Evolutionary conservation across 2,888 invertebrate species (phyloP).

Genomic region (Amphipyra tragopoginis): DNA sequence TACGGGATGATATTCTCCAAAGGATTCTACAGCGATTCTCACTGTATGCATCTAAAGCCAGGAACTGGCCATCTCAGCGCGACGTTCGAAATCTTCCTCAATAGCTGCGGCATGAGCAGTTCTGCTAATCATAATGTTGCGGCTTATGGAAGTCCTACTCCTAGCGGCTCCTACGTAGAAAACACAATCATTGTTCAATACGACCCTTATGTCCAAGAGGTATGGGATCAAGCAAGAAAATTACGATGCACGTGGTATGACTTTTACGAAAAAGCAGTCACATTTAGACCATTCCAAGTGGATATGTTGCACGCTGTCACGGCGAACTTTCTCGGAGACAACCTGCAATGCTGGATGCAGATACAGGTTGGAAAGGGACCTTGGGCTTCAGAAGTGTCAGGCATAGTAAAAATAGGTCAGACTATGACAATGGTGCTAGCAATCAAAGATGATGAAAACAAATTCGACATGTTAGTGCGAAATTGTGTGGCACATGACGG

Average conservation of each 20-base stretch:
- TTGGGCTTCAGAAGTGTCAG: constrained; percentile 99
- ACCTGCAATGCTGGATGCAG: constrained; percentile 99
- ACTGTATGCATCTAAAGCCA: constrained; percentile 97
- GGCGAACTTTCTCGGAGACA: constrained; percentile 98
- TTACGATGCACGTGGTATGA: constrained; percentile 98
- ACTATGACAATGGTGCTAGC: constrained; percentile 99
- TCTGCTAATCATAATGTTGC: constrained; percentile 97
- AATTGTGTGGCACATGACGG: constrained; percentile 99
- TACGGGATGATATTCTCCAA: constrained; percentile 99
- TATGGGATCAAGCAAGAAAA: constrained; percentile 98
- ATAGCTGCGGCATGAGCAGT: constrained; percentile 98
- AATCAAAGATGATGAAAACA: constrained; percentile 98
- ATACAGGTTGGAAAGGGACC: constrained; percentile 99
- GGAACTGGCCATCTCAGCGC: constrained; percentile 97
- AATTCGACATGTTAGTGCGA: constrained; percentile 98
- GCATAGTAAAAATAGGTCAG: constrained; percentile 98
- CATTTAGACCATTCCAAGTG: constrained; percentile 98
- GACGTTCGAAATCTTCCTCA: constrained; percentile 97
- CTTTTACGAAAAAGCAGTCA: constrained; percentile 98
- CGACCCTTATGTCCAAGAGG: constrained; percentile 98
- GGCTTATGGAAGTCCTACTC: constrained; percentile 95
- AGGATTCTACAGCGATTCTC: constrained; percentile 97
- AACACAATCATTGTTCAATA: constrained; percentile 98
- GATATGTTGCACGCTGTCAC: constrained; percentile 98
- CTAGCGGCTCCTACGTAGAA: constrained; percentile 97